Conservation (phyloP, 2,888 invertebrate genomes). For the Coleophora deauratella region DNA sequence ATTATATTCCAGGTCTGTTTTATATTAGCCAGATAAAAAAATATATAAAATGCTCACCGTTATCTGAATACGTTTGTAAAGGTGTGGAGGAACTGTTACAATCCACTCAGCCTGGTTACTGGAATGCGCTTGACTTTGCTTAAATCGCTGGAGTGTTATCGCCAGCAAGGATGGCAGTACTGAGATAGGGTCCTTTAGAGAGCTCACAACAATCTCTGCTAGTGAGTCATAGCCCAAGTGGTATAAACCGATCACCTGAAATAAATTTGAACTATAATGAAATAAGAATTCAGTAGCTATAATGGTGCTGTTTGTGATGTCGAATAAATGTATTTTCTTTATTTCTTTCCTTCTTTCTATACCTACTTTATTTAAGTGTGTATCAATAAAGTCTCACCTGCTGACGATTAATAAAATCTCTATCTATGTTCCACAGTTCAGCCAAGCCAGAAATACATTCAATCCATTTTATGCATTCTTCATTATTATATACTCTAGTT, state of each 20-base stretch:
- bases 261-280: not conserved
- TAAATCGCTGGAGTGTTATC: slow-evolving; percentile 87
- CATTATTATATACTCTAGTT: slow-evolving; percentile 51
- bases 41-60: slow-evolving; percentile 62
- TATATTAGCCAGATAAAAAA: no score
- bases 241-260: slow-evolving; percentile 75
- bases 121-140: slow-evolving; percentile 76
- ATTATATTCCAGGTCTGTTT: no score
- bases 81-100: slow-evolving; percentile 82
- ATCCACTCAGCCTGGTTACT: slow-evolving; percentile 77
- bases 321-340: not conserved
- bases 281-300: not conserved
- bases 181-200: slow-evolving; percentile 79
- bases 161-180: slow-evolving; percentile 82
- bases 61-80: slow-evolving; percentile 83
- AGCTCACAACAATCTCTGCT: slow-evolving; percentile 76
- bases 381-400: slow-evolving; percentile 75
- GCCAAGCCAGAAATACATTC: slow-evolving; percentile 80
- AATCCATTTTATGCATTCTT: slow-evolving; percentile 78
- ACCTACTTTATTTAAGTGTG: not conserved
- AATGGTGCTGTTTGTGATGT: not conserved
- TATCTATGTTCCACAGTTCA: slow-evolving; percentile 84
- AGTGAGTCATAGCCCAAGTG: slow-evolving; percentile 76
- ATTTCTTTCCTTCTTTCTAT: not conserved
- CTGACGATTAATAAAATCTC: slow-evolving; percentile 82